phyloP scores from a whole-genome alignment of 2,113 vertebrate species.

The Brienomyrus longianalis region DNA sequence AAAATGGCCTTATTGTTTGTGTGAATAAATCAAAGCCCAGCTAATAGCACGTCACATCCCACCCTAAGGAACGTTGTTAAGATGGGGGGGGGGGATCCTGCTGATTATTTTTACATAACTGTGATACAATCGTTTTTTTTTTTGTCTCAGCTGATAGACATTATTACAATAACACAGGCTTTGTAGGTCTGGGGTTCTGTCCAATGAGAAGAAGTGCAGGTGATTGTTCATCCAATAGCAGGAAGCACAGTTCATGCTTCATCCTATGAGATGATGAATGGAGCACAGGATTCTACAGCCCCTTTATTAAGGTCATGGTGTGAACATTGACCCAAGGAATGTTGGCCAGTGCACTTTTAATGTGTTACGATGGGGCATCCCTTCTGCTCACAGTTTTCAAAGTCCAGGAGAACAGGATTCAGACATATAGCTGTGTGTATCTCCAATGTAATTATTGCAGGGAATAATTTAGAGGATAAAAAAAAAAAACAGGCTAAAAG shows the following conservation, averaged over 20 bases:
- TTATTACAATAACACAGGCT: not conserved
- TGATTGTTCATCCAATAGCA: not conserved
- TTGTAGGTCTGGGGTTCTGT: not conserved
- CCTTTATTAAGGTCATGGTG: not conserved
- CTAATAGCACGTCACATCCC: not conserved
- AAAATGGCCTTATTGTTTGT: not conserved
- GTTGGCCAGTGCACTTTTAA: not conserved
- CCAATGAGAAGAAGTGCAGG: not conserved
- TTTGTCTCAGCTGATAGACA: not conserved
- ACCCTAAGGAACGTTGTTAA: not conserved
- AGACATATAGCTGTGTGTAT: not conserved
- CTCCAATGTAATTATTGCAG: not conserved
- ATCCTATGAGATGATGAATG: not conserved
- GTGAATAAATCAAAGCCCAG: not conserved
- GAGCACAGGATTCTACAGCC: not conserved
- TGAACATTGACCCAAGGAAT: not conserved
- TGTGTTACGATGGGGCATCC: not conserved
- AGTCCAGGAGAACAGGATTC: not conserved
- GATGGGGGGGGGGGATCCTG: not conserved
- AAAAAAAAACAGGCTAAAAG: not conserved
- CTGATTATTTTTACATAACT: not conserved
- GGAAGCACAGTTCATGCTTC: not conserved
- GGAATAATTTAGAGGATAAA: not conserved
- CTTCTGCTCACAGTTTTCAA: not conserved
- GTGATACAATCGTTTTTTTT: not conserved